These are phyloP conservation scores for Cheirogaleus major DNA, from an alignment of 2,797 vertebrate genomes.

Conservation along the genomic window DNA sequence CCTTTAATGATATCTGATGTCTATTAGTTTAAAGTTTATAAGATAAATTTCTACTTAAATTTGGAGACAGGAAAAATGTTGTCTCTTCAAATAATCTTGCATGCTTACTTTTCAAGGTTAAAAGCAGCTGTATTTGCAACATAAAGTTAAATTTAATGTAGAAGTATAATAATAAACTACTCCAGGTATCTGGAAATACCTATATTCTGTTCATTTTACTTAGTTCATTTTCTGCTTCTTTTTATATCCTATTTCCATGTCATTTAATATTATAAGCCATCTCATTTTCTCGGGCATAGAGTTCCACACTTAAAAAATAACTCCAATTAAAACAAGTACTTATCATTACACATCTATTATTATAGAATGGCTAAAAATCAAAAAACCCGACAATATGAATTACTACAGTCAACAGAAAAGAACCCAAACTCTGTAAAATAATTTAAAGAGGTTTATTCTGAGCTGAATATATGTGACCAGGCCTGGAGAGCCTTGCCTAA, in stretches of 20 bases:
- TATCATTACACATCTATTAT: background rate
- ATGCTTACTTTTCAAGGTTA: background rate
- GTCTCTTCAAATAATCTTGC: background rate
- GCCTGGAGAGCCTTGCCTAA: background rate
- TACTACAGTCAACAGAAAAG: background rate
- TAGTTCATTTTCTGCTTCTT: conserved; percentile 23
- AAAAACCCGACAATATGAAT: background rate
- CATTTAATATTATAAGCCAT: background rate
- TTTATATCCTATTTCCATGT: background rate
- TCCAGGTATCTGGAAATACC: background rate
- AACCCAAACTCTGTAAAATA: background rate
- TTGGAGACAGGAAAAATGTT: background rate
- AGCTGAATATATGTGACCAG: background rate
- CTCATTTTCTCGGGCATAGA: background rate
- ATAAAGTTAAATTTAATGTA: background rate
- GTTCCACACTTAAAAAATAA: background rate
- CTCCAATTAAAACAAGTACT: background rate
- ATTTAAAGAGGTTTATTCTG: background rate
- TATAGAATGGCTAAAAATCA: background rate
- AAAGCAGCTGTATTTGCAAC: background rate
- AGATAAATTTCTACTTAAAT: background rate
- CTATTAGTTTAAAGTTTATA: background rate
- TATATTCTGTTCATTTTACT: conserved; percentile 12
- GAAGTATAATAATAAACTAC: background rate
- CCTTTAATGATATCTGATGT: background rate